Percentiles rank a stretch among this genome's conserved stretches.
phyloP scores from a whole-genome alignment of 1,140 invertebrate genomes.

The Marisa cornuarietis region DNA sequence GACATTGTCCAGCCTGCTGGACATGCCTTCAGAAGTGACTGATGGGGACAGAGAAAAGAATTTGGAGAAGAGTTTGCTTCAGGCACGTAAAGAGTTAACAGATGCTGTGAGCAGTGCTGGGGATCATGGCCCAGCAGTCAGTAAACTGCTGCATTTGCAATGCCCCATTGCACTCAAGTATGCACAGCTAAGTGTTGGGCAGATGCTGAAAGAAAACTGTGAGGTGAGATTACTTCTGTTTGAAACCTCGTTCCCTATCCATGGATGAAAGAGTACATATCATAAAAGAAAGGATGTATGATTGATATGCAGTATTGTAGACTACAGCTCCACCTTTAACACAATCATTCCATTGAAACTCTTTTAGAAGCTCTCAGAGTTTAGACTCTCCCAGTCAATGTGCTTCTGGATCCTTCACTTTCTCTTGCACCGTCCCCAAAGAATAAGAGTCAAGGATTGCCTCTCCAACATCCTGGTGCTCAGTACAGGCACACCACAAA shows the following conservation, averaged over 20 bases:
- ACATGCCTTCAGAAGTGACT: neutral
- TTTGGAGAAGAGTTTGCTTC: constrained; percentile 17
- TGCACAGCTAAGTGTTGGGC: constrained; percentile 18
- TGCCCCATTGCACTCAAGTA: constrained; percentile 27
- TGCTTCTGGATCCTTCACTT: no score
- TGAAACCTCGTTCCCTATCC: neutral
- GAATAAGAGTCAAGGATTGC: no score
- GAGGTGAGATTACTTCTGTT: constrained; percentile 9
- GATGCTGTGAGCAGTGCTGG: neutral
- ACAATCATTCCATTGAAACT: neutral
- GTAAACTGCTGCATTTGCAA: constrained; percentile 2
- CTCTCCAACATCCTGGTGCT: no score
- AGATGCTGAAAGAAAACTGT: constrained; percentile 24
- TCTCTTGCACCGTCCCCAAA: no score
- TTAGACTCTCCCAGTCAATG: no score
- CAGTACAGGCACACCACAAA: no score
- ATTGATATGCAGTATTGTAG: neutral
- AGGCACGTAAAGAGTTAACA: constrained; percentile 5
- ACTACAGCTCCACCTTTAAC: no score
- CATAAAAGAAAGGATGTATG: neutral
- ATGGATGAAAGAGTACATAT: neutral
- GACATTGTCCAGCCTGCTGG: neutral
- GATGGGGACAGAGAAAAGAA: constrained; percentile 52
- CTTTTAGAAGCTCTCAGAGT: neutral
- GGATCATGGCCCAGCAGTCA: constrained; percentile 1